Conservation (phyloP, 2,113 vertebrate species). For the Urocynchramus pylzowi region DNA sequence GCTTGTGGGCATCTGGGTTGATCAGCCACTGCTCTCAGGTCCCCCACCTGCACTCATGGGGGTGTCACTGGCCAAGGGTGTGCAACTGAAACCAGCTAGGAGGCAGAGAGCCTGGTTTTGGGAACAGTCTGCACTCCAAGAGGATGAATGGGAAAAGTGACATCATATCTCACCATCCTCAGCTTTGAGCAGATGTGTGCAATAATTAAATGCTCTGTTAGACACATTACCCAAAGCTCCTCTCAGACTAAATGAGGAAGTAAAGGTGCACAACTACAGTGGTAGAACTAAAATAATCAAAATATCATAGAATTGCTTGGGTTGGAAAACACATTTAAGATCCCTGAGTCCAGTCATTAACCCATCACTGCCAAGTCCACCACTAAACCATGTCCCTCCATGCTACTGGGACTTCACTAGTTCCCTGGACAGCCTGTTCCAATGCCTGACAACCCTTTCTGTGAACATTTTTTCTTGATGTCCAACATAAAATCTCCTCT, state of each 20-base stretch:
- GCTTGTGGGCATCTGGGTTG: no score
- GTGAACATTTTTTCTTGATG: background rate
- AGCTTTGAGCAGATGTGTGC: background rate
- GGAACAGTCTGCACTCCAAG: background rate
- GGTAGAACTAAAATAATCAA: background rate
- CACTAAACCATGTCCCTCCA: background rate
- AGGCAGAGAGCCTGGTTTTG: background rate
- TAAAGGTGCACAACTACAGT: background rate
- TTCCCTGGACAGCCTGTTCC: background rate
- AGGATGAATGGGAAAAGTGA: background rate
- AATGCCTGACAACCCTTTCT: background rate
- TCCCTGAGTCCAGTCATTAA: accelerated
- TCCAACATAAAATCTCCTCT: background rate
- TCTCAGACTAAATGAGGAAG: background rate
- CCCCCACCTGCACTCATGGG: background rate
- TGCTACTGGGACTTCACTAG: background rate
- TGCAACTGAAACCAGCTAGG: background rate
- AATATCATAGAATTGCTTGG: background rate
- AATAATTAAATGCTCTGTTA: background rate
- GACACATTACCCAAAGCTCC: background rate
- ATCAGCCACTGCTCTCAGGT: background rate
- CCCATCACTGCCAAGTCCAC: background rate
- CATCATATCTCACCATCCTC: background rate
- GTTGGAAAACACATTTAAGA: background rate
- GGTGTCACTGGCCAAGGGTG: background rate